Conservation (phyloP, 2,113 vertebrate species). For the Amia ocellicauda region DNA sequence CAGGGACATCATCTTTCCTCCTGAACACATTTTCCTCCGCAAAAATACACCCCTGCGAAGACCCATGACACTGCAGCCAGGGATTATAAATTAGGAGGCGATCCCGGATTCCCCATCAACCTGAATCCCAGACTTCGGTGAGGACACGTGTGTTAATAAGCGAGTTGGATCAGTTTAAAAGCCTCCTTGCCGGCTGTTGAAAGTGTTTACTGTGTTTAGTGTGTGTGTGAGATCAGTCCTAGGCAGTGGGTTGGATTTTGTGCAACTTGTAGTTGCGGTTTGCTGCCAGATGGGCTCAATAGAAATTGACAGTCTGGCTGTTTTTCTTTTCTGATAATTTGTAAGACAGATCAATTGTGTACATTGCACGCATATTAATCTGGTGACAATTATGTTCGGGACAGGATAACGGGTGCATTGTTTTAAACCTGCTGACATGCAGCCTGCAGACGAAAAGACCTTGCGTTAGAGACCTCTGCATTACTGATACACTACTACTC, state of each 20-base stretch:
- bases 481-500: background rate
- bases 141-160: constrained; percentile 37
- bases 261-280: constrained; percentile 20
- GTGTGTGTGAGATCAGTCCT: constrained; percentile 3
- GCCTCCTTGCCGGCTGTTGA: constrained; percentile 21
- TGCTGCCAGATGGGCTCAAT: constrained; percentile 4
- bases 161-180: background rate
- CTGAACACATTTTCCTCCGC: constrained; percentile 16
- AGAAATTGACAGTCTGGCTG: background rate
- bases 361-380: too few relatives aligned
- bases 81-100: constrained; percentile 48
- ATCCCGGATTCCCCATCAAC: constrained; percentile 41
- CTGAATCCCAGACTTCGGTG: constrained; percentile 49
- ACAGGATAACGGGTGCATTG: background rate
- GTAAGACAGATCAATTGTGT: too few relatives aligned
- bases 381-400: too few relatives aligned
- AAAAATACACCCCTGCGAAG: constrained; percentile 34
- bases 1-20: constrained; percentile 46
- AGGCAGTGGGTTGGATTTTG: constrained; percentile 23
- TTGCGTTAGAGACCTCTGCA: background rate
- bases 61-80: constrained; percentile 50
- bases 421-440: background rate
- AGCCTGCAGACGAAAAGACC: too few relatives aligned
- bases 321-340: too few relatives aligned
- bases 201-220: constrained; percentile 3